Base-by-base conservation (phyloP, 2,113 vertebrate genomes). In the Mastomys coucha region DNA sequence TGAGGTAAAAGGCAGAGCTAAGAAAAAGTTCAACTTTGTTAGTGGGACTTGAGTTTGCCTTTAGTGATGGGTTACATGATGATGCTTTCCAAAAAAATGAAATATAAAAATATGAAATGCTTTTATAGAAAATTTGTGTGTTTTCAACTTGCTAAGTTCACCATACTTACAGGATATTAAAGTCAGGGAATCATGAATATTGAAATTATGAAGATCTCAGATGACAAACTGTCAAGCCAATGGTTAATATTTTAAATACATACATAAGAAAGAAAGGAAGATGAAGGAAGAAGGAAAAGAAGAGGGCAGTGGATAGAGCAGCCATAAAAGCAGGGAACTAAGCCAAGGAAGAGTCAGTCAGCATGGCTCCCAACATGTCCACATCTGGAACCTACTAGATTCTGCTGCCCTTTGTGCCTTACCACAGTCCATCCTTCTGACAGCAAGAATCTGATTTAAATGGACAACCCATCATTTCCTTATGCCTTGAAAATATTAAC, bases 131-230 rank as follows among this genome's bases (percentile, higher is more conserved):
- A 76, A 36, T 93, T 53, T 80, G 4, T 33, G 76, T 60, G 28
- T 75, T 92, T 80, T 92, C 42, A 91, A 95, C 24, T 86, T 88
- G 53, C 31, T 75, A 56, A 58, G 28, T 87, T 94, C 77, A 94
- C 49, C 17, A 67, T n/a, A 26, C 3, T 14, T 77, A 49, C 1
- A 86, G 36, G 16, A 76, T 76, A 42, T 81, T 63, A 85, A 80
- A 20, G 51, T 16, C 2, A 12, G 63, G 20, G 88, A 77, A 65
- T 94, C 67, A 89, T 11, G 11, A 91, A 67, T 58, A 72, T 81
- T 4, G 51, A 69, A 92, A 88, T 39, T 67, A 70, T 70, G 70
- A 9, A 93, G 53, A 78, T 89, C 36, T 36, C 53, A 78, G 4
- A 96, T 11, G 19, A 82, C 56, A 86, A 93, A 58, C 39, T 85